Conservation (phyloP, 2,888 invertebrate genomes). For the Nymphalis polychloros region DNA sequence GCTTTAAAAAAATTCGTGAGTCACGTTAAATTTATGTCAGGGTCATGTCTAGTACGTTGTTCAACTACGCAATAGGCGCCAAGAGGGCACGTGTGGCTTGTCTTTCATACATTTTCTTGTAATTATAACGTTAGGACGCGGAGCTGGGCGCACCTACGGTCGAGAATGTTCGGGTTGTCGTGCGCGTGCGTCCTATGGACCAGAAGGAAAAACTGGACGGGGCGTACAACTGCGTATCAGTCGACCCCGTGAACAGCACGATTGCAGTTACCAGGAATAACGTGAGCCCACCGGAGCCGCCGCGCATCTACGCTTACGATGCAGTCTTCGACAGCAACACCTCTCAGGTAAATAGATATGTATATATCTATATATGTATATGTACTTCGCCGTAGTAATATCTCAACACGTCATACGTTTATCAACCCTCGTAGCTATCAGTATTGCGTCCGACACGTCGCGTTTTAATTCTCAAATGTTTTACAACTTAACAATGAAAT, state of each 20-base stretch:
- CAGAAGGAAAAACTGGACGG: conserved; percentile 89
- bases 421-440: too few species aligned
- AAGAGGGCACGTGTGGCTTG: conserved; percentile 37
- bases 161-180: conserved; percentile 98
- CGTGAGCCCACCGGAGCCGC: conserved; percentile 87
- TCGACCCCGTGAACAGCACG: conserved; percentile 88
- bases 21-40: conserved; percentile 55
- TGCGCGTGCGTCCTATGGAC: conserved; percentile 96
- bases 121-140: conserved; percentile 65
- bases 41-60: conserved; percentile 50
- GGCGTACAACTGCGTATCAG: conserved; percentile 87
- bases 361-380: too few species aligned
- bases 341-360: conserved; percentile 84
- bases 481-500: too few species aligned
- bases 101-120: conserved; percentile 28
- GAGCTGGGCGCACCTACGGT: conserved; percentile 82
- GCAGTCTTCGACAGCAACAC: conserved; percentile 94
- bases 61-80: conserved; percentile 50
- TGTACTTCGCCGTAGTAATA: background rate
- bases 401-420: conserved; percentile 16
- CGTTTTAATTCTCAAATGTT: background rate
- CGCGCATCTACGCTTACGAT: conserved; percentile 96
- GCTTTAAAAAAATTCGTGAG: conserved; percentile 39
- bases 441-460: too few species aligned
- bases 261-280: conserved; percentile 90